Conservation (phyloP, 2,888 invertebrate species). For the Eretmocerus hayati region DNA sequence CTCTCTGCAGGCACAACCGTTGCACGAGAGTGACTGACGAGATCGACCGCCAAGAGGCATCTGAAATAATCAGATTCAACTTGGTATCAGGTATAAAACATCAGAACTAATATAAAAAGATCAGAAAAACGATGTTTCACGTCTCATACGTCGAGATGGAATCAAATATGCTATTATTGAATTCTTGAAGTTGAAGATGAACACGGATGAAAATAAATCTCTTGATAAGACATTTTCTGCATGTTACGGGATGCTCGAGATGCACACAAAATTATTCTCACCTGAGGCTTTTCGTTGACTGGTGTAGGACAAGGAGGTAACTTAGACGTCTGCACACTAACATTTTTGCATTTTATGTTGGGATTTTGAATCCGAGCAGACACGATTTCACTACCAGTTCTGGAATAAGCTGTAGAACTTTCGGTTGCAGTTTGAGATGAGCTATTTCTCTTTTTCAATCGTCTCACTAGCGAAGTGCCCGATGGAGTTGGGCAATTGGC, state of each 20-base stretch:
- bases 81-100: too few species aligned
- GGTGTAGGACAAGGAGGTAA: conserved; percentile 1
- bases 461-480: conserved; percentile 21
- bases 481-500: conserved; percentile 26
- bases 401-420: conserved; percentile 32
- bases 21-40: conserved; percentile 1
- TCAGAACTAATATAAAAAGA: too few species aligned
- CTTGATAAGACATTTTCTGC: too few species aligned
- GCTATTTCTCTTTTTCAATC: conserved; percentile 37
- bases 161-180: too few species aligned
- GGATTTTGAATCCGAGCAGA: conserved; percentile 25
- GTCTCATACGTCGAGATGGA: too few species aligned
- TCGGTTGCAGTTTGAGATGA: conserved; percentile 39
- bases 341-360: conserved; percentile 22
- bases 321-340: conserved; percentile 29
- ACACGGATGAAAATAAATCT: too few species aligned
- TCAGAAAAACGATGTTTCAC: too few species aligned
- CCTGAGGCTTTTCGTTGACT: background rate
- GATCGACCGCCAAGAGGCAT: conserved; percentile 12
- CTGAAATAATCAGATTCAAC: conserved; percentile 10
- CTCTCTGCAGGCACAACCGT: background rate
- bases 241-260: too few species aligned
- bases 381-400: conserved; percentile 37
- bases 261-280: too few species aligned
- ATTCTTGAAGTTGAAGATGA: too few species aligned